phyloP scores from a whole-genome alignment of 2,113 vertebrate species.

The Aepyceros melampus region DNA sequence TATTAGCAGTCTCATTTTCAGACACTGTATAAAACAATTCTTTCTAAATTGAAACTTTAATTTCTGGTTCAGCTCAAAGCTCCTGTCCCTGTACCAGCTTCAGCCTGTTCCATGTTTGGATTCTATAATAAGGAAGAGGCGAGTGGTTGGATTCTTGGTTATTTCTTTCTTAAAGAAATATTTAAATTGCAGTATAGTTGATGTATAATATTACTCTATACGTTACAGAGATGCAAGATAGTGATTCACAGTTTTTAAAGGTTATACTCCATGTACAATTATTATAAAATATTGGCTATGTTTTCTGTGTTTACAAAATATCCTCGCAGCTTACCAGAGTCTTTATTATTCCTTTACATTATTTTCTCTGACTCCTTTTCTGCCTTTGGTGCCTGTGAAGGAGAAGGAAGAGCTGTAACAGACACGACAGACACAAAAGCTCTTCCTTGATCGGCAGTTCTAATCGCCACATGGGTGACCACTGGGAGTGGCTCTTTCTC shows the following conservation, averaged over 20 bases:
- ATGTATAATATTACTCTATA: background rate
- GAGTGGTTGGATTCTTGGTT: background rate
- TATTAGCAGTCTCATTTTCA: background rate
- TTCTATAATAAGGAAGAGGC: background rate
- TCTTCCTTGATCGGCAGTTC: background rate
- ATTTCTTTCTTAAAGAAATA: background rate
- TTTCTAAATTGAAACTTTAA: conserved; percentile 14
- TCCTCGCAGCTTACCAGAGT: background rate
- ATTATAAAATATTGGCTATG: background rate
- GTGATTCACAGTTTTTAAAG: background rate
- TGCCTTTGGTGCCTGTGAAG: background rate
- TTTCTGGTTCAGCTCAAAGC: conserved; percentile 9
- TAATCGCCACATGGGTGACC: background rate
- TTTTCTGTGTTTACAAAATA: background rate
- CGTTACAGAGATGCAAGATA: background rate
- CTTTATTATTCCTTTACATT: background rate
- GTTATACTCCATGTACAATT: background rate
- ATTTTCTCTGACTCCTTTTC: background rate
- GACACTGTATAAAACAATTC: background rate
- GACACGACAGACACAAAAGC: background rate
- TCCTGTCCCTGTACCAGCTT: background rate
- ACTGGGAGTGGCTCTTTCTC: background rate
- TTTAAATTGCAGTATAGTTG: background rate
- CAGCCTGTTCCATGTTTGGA: background rate
- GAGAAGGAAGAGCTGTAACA: background rate